A percentile compares a stretch with the other conserved stretches of the same genome.
These are phyloP conservation scores for Ploceus nigricollis DNA, from an alignment of 2,113 vertebrate genomes.

Conservation along the genomic window DNA sequence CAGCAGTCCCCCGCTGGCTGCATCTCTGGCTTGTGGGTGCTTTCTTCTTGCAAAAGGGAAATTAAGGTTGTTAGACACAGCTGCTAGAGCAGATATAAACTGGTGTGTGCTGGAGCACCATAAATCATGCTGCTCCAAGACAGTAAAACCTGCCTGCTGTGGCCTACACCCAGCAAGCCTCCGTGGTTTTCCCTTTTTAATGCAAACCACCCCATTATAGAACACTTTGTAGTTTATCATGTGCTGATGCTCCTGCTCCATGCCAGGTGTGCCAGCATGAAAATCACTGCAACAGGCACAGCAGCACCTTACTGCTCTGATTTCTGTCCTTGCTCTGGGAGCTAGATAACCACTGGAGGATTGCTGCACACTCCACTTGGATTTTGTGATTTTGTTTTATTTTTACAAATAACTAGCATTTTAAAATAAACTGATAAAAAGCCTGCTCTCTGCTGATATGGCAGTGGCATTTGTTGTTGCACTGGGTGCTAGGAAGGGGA, in stretches of 20 bases:
- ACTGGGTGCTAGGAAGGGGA: neutral
- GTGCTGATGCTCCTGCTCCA: neutral
- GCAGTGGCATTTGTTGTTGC: neutral
- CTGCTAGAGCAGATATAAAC: neutral
- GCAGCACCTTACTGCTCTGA: neutral
- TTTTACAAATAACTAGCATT: neutral
- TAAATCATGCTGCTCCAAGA: neutral
- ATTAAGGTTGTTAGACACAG: neutral
- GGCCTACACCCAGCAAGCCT: neutral
- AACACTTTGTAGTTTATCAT: neutral
- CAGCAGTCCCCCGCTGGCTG: neutral
- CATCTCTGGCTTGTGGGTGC: neutral
- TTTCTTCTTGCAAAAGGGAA: neutral
- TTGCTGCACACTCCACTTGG: neutral
- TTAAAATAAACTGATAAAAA: neutral
- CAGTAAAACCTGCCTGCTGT: neutral
- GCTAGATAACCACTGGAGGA: neutral
- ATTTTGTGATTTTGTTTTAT: neutral
- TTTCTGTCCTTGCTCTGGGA: neutral
- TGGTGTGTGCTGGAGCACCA: neutral
- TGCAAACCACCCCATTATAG: neutral
- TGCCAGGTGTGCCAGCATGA: neutral
- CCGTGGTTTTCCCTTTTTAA: neutral
- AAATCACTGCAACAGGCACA: neutral
- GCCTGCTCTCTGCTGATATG: neutral